Evolutionary conservation across 2,113 vertebrate genomes (phyloP).

Genomic region (Clarias macrocephalus): DNA sequence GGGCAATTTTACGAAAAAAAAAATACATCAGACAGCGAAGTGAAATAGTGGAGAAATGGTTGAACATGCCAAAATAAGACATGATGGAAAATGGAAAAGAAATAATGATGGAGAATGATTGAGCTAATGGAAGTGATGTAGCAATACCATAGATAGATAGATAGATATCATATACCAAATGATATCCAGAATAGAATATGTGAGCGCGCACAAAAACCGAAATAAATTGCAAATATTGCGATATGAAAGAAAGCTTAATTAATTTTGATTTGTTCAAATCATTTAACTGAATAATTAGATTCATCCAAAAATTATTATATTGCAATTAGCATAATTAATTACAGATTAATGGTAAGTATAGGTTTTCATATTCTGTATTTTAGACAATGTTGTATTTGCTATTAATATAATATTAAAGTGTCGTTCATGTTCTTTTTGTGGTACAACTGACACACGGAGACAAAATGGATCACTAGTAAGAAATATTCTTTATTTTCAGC

Average conservation of each 20-base stretch:
- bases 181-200: neutral
- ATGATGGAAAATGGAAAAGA: neutral
- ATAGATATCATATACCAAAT: neutral
- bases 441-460: neutral
- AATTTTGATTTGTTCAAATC: neutral
- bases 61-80: neutral
- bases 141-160: neutral
- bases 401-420: neutral
- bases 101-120: neutral
- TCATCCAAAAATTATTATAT: neutral
- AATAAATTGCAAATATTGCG: neutral
- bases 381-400: neutral
- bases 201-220: neutral
- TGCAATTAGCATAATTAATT: neutral
- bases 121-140: neutral
- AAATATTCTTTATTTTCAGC: slow-evolving; percentile 77
- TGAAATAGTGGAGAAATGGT: neutral
- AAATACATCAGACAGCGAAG: neutral
- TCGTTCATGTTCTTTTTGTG: neutral
- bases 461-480: slow-evolving; percentile 57
- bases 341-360: neutral
- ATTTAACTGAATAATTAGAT: neutral
- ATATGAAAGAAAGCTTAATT: neutral
- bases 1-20: neutral
- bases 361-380: neutral